Percentiles rank a stretch among this genome's conserved stretches.
Conservation (phyloP, 2,888 invertebrate species). For the Sinopyrophorus schimmeli region DNA sequence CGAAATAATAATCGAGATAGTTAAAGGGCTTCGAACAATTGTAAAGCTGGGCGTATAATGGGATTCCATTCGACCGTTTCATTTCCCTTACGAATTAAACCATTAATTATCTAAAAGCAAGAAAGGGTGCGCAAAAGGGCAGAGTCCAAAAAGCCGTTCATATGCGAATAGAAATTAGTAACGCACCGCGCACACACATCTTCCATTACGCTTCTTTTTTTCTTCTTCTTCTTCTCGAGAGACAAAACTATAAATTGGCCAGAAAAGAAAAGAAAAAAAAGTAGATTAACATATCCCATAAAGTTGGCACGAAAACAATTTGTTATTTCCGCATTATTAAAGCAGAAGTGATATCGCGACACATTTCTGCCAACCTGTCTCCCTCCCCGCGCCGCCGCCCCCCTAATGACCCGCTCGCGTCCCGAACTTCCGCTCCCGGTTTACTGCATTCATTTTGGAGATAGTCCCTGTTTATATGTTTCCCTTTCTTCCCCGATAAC, state of each 20-base stretch:
- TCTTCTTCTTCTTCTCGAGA: no score
- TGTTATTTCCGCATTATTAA: constrained; percentile 45
- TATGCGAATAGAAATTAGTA: constrained; percentile 21
- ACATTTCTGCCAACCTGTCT: constrained; percentile 35
- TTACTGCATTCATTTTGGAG: constrained; percentile 15
- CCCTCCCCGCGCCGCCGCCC: no score
- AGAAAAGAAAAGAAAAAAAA: no score
- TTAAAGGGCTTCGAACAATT: no score
- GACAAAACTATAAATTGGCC: no score
- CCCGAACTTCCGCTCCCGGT: constrained; percentile 15
- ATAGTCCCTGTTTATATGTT: constrained; percentile 15
- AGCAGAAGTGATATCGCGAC: constrained; percentile 38
- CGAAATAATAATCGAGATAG: no score
- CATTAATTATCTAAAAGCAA: constrained; percentile 5
- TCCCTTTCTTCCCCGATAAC: constrained; percentile 11
- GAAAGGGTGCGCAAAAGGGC: background rate
- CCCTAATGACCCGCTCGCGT: constrained; percentile 37
- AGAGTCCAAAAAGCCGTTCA: background rate
- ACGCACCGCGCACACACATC: no score
- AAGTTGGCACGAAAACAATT: constrained; percentile 40
- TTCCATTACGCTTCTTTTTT: no score
- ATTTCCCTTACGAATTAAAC: constrained; percentile 6
- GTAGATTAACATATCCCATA: constrained; percentile 24
- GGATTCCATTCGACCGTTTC: no score
- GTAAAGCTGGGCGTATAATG: no score